Base-by-base conservation (phyloP, 2,113 vertebrate genomes). In the Odontesthes bonariensis region DNA sequence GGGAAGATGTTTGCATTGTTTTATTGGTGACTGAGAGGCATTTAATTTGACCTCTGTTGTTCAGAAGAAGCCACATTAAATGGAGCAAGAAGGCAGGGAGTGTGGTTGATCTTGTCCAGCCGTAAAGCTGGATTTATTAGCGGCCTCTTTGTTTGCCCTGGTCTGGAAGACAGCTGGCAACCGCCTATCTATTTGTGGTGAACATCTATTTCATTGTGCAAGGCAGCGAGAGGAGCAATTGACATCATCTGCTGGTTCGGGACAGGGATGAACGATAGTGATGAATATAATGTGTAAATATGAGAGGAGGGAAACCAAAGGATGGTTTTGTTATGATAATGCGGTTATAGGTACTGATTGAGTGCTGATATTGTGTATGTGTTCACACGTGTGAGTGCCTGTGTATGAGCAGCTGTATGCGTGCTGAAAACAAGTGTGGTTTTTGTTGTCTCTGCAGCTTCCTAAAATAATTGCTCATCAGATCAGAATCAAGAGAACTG, bases 241-340 rank as follows among this genome's bases (percentile, higher is more conserved):
- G 82, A 92, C 91, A 91, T 93, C 90, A 88, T 91, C 84, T 69
- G 70, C 83, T 66, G 74, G 89, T 90, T 82, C 65, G 54, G 83
- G 89, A 89, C 79, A 81, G 85, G 86, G 90, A 87, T 90, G 90
- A 91, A 87, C 85, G 91, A 92, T 90, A 92, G 87, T 85, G 93
- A 94, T 94, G 92, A 94, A 94, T 94, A 92, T 92, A 89, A 90
- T 85, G 93, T 87, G 92, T 91, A 93, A 94, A 94, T 93, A 94
- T 91, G 90, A 93, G 90, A 77, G 69, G 66, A 83, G 77, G 61
- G 69, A 77, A 84, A 91, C 82, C 85, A 90, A 86, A 88, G 88
- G 84, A 71, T 58, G 77, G 75, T 91, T 93, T 95, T 94, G 93
- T 94, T 85, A 94, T 93, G 93, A 58, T 93, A 93, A 94, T 93